Base-by-base conservation (phyloP, 2,797 vertebrate species). In the Coluber constrictor region DNA sequence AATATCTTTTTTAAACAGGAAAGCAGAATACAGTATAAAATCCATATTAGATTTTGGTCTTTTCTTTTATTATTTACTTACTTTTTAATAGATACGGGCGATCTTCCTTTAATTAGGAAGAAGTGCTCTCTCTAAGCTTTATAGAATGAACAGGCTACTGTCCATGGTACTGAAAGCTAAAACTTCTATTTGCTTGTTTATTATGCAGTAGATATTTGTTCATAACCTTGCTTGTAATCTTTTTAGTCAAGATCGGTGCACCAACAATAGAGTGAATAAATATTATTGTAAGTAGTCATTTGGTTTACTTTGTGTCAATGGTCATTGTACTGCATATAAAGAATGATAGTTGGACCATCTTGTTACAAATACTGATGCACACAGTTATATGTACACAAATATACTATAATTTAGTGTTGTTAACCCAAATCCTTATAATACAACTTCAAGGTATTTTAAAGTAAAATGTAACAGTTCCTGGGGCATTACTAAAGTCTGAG, bases 121-220 rank as follows among this genome's bases (percentile, higher is more conserved):
- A 83, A 37, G 5, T 11, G 20, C 20, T 47, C 66, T 83, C 9
- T 0, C 74, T 47, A 83, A 11, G 74, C 74, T 83, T 47, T 83
- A 47, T 47, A 25, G 20, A 83, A 83, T 89, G 55, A 37, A 4
- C 0, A 10, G 57, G 29, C 54, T 1, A 23, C 96, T 97, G 95
- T 6, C 97, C 95, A n/a, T 27, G 95, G 96, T 97, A 93, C 96
- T 97, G 96, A 89, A 94, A 87, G 25, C 16, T 25, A 63, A 29
- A 59, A 7, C 29, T 70, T 37, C 3, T n/a, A 56, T 63, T 86
- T 70, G 29, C 47, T 32, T 32, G 6, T 61, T 86, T 90, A 70
- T 57, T 23, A 43, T 83, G 43, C 13, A 55, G 47, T 32, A 56
- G 55, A 57, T 88, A 7, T 8, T 51, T 43, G 43, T 93, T 91